Percentiles rank a stretch among this genome's conserved stretches.
These are phyloP conservation scores for Acanthoscelides obtectus DNA, from an alignment of 2,888 invertebrate species.

Conservation along the genomic window DNA sequence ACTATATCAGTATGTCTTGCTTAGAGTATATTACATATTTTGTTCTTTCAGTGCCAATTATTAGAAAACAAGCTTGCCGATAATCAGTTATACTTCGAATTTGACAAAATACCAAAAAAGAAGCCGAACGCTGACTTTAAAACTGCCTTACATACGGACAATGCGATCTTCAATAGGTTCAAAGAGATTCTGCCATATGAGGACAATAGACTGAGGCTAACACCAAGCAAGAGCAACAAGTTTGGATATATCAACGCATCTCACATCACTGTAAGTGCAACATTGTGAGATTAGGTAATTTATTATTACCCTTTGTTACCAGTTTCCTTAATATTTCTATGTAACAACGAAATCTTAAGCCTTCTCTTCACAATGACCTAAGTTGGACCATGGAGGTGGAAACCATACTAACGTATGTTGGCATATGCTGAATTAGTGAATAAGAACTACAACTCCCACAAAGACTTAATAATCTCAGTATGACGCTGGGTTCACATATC, in stretches of 20 bases:
- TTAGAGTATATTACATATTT: neutral
- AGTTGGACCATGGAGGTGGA: too few relatives aligned
- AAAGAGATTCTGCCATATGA: conserved; percentile 84
- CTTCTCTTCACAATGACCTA: too few relatives aligned
- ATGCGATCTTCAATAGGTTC: conserved; percentile 52
- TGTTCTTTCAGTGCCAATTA: conserved; percentile 54
- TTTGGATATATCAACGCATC: conserved; percentile 92
- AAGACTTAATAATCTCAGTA: too few relatives aligned
- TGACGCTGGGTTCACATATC: too few relatives aligned
- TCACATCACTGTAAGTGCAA: conserved; percentile 67
- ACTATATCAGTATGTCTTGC: neutral
- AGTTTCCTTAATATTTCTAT: too few relatives aligned
- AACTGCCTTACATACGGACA: conserved; percentile 71
- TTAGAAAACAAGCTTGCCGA: conserved; percentile 66
- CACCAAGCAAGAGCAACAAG: conserved; percentile 77
- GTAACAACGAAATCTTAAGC: too few relatives aligned
- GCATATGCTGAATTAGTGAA: too few relatives aligned
- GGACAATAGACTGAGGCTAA: conserved; percentile 78
- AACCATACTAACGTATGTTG: too few relatives aligned
- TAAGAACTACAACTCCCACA: too few relatives aligned
- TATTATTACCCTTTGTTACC: too few relatives aligned
- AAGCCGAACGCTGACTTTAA: conserved; percentile 65
- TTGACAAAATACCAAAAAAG: conserved; percentile 78
- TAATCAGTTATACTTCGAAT: conserved; percentile 74
- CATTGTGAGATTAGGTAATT: too few relatives aligned